Conservation (phyloP, 2,888 invertebrate genomes). For the Lepidocyrtinus sp. region DNA sequence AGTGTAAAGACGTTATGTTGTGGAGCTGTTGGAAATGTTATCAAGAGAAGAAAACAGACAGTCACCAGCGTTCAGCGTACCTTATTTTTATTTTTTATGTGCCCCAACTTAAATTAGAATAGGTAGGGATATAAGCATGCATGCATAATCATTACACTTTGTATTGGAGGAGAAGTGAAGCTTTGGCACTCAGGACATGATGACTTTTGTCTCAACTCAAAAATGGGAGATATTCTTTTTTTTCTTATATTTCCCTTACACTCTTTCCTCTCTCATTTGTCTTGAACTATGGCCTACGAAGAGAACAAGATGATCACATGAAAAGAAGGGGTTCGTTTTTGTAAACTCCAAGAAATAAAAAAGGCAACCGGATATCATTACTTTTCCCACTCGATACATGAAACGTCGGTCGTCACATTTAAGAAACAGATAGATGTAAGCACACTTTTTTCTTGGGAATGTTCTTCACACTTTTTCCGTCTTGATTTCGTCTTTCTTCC, state of each 20-base stretch:
- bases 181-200: slow-evolving; percentile 32
- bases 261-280: slow-evolving; percentile 11
- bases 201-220: slow-evolving; percentile 27
- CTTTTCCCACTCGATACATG: slow-evolving; percentile 16
- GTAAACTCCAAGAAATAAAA: slow-evolving; percentile 17
- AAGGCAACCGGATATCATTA: slow-evolving; percentile 52
- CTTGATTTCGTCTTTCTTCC: slow-evolving; percentile 41
- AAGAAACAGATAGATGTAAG: not conserved
- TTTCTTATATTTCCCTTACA: slow-evolving; percentile 16
- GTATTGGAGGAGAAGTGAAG: slow-evolving; percentile 41
- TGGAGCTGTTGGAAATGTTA: not conserved
- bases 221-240: slow-evolving; percentile 23
- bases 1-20: not conserved
- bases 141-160: not conserved
- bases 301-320: slow-evolving; percentile 13
- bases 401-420: slow-evolving; percentile 4
- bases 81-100: slow-evolving; percentile 19
- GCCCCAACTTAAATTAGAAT: slow-evolving; percentile 30
- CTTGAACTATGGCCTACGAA: slow-evolving; percentile 8
- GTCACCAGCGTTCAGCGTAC: slow-evolving; percentile 10
- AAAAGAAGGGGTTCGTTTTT: slow-evolving; percentile 3
- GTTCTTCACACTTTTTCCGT: slow-evolving; percentile 43
- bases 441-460: slow-evolving; percentile 3
- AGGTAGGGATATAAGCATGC: slow-evolving; percentile 9
- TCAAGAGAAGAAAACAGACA: slow-evolving; percentile 20